Percentiles rank a stretch among this genome's conserved stretches.
Evolutionary conservation across 2,113 vertebrate genomes (phyloP).

Genomic region (Hyperoodon ampullatus): DNA sequence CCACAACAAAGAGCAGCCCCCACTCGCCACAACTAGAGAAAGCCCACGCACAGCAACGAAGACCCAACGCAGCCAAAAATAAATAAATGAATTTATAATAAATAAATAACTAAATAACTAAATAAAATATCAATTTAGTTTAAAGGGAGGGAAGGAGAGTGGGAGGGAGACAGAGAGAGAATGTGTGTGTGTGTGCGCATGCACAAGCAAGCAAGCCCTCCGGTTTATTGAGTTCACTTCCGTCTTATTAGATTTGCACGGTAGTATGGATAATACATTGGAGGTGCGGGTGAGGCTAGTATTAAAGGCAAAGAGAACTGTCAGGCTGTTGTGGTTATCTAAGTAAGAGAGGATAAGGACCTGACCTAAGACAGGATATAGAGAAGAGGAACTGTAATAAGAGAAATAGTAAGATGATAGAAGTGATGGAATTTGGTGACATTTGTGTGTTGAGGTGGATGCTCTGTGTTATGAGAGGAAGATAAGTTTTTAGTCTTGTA

Average conservation of each 20-base stretch:
- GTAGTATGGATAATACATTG: not conserved
- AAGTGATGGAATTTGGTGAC: not conserved
- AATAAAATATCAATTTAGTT: not conserved
- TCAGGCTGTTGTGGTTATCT: not conserved
- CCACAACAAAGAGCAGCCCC: too few relatives aligned
- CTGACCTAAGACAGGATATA: not conserved
- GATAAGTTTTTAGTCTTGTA: not conserved
- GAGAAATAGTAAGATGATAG: not conserved
- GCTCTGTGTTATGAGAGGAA: not conserved
- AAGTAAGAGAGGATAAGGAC: not conserved
- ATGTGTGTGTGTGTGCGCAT: not conserved
- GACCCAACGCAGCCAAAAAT: too few relatives aligned
- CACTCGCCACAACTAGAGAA: too few relatives aligned
- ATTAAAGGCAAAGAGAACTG: not conserved
- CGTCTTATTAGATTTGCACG: not conserved
- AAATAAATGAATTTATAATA: too few relatives aligned
- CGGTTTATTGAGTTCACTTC: constrained; percentile 8
- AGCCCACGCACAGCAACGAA: too few relatives aligned
- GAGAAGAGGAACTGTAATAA: not conserved
- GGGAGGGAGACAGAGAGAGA: not conserved
- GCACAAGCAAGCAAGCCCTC: not conserved
- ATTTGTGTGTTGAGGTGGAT: not conserved
- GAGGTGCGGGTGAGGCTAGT: not conserved
- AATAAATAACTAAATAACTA: too few relatives aligned
- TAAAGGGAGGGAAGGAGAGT: not conserved